A percentile compares a stretch with the other conserved stretches of the same genome.
These are phyloP conservation scores for Pocillopora meandrina DNA, from an alignment of 92 coral and sea anemone genomes.

Conservation along the genomic window DNA sequence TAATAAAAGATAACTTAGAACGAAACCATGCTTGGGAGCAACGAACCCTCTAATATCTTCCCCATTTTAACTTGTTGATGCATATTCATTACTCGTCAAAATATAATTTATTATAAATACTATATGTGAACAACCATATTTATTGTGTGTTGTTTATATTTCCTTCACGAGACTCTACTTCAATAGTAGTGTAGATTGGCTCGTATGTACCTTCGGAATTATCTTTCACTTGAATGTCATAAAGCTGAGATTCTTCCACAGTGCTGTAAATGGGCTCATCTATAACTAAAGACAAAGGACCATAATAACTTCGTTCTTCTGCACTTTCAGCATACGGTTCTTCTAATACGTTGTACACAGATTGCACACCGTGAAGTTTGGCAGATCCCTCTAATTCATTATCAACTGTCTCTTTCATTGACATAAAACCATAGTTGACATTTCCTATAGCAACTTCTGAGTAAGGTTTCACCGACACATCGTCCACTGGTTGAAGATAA, in stretches of 20 bases:
- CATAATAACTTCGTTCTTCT: neutral
- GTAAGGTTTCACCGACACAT: neutral
- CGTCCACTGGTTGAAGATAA: neutral
- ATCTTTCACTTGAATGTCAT: neutral
- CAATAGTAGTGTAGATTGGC: neutral
- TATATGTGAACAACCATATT: neutral
- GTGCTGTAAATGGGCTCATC: neutral
- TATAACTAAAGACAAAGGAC: too few species aligned
- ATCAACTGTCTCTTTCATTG: too few species aligned
- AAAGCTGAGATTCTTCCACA: neutral
- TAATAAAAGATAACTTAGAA: too few species aligned
- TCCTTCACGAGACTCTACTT: neutral
- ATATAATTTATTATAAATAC: too few species aligned
- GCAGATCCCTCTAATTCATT: too few species aligned
- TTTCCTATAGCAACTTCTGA: too few species aligned
- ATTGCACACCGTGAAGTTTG: neutral
- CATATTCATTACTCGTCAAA: too few species aligned
- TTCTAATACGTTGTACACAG: conserved; percentile 14
- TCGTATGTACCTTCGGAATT: neutral
- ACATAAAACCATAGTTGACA: too few species aligned
- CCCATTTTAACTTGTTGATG: too few species aligned
- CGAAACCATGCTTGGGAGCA: too few species aligned
- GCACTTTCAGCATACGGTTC: neutral
- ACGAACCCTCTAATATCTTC: too few species aligned
- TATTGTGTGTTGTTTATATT: neutral